Evolutionary conservation across 2,888 invertebrate genomes (phyloP).

Genomic region (Neoaliturus tenellus): DNA sequence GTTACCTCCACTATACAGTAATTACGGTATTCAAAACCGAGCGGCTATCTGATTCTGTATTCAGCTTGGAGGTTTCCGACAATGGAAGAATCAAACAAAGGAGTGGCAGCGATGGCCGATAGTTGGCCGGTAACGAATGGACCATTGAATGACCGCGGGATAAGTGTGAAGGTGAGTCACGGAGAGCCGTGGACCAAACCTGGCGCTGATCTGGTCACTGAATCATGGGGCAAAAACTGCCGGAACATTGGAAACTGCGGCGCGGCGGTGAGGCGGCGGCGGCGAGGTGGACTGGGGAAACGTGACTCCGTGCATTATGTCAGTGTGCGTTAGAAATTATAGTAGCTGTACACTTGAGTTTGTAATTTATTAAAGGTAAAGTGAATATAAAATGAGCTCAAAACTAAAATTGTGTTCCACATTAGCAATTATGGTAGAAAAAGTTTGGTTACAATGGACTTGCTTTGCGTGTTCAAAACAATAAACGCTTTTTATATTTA

Average conservation of each 20-base stretch:
- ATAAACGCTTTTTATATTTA: no score
- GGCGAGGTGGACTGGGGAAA: neutral
- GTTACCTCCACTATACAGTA: no score
- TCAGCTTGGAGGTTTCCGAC: neutral
- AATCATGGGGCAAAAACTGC: neutral
- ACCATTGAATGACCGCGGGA: conserved; percentile 3
- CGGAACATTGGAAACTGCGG: conserved; percentile 21
- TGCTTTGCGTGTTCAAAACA: no score
- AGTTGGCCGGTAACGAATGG: neutral
- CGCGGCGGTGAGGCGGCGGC: neutral
- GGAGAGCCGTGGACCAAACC: neutral
- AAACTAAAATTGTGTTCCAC: no score
- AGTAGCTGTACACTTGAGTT: no score
- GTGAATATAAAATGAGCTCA: no score
- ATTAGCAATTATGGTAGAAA: no score
- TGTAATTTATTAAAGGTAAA: no score
- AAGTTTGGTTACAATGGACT: no score
- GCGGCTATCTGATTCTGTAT: neutral
- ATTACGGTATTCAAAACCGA: no score
- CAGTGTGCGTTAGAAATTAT: no score
- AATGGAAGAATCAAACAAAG: neutral
- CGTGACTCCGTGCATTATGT: neutral
- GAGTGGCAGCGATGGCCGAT: neutral
- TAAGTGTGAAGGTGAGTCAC: conserved; percentile 6
- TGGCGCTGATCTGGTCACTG: neutral